Conservation (phyloP, 2,113 vertebrate genomes). For the Oreochromis spilurus region DNA sequence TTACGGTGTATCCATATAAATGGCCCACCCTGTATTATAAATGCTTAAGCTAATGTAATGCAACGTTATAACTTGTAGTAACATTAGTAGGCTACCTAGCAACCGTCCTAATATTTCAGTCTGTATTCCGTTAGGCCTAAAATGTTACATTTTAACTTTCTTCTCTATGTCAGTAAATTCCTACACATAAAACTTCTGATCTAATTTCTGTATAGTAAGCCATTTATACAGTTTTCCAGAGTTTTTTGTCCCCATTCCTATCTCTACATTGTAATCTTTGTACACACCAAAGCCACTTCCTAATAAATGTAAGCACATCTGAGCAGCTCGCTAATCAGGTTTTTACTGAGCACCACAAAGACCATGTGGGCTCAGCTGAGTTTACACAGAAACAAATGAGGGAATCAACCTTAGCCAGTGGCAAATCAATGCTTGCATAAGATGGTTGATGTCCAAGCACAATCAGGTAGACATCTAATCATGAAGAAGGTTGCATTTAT, state of each 20-base stretch:
- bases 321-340: conserved; percentile 53
- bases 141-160: not conserved
- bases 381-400: conserved; percentile 66
- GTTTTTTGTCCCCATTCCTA: not conserved
- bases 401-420: conserved; percentile 27
- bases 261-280: not conserved
- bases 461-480: conserved; percentile 12
- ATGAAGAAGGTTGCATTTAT: conserved; percentile 5
- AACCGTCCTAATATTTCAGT: not conserved
- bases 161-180: not conserved
- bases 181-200: not conserved
- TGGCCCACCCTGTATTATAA: not conserved
- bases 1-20: no score
- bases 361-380: conserved; percentile 52
- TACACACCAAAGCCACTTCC: not conserved
- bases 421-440: conserved; percentile 24
- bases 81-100: not conserved
- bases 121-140: not conserved
- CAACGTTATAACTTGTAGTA: not conserved
- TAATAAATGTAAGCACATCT: conserved; percentile 4
- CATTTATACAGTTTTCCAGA: not conserved
- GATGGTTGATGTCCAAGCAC: not conserved
- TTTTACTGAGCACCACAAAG: conserved; percentile 44
- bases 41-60: not conserved
- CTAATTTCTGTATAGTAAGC: not conserved